These are phyloP conservation scores for Trinorchestia longiramus DNA, from an alignment of 1,140 invertebrate genomes.

Conservation along the genomic window DNA sequence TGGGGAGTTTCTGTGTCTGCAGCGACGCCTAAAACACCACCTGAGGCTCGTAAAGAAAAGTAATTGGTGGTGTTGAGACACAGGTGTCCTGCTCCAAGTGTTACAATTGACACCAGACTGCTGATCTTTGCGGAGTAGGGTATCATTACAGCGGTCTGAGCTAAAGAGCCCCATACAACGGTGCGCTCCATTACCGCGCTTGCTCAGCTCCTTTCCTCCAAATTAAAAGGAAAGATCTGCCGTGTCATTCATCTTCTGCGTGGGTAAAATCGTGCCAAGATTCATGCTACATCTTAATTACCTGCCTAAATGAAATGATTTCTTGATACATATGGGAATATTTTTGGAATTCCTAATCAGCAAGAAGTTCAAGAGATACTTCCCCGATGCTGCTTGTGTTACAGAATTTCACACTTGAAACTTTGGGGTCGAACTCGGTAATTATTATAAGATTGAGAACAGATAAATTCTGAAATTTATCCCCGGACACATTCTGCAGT, in stretches of 20 bases:
- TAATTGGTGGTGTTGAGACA: constrained; percentile 52
- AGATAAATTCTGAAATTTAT: too few relatives aligned
- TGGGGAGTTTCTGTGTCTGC: constrained; percentile 24
- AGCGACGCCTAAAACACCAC: constrained; percentile 17
- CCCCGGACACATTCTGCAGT: background rate
- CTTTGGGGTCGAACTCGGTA: too few relatives aligned
- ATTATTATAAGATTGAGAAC: too few relatives aligned
- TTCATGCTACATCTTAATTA: background rate
- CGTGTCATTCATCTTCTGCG: background rate
- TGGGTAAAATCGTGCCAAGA: background rate
- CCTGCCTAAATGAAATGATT: background rate
- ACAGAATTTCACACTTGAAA: too few relatives aligned
- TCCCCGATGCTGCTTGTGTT: too few relatives aligned
- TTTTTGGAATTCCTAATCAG: too few relatives aligned
- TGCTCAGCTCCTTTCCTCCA: background rate
- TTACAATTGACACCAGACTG: constrained; percentile 46
- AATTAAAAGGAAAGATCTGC: constrained; percentile 35
- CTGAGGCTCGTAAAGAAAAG: constrained; percentile 31
- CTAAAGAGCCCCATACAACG: background rate
- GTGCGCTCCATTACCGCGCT: background rate
- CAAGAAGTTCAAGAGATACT: too few relatives aligned
- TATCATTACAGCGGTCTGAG: background rate
- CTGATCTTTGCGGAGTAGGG: background rate
- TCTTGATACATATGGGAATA: background rate
- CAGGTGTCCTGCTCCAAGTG: constrained; percentile 33